These are phyloP conservation scores for Sycobia sp. DNA, from an alignment of 1,140 invertebrate species.

Conservation along the genomic window DNA sequence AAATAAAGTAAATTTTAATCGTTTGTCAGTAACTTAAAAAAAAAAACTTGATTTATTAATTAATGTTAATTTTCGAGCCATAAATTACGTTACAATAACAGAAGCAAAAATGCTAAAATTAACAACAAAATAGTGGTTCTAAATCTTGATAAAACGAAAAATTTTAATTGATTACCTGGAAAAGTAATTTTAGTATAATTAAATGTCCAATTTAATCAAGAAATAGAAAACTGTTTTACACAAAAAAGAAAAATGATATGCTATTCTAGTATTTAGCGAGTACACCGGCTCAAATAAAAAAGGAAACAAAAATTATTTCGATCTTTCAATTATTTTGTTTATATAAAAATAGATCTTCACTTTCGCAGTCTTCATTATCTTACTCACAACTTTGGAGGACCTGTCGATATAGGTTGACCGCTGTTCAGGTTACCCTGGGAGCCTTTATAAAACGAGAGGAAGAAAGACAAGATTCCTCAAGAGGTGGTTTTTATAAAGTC, in stretches of 20 bases:
- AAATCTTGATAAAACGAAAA: no score
- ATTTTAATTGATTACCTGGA: no score
- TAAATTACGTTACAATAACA: background rate
- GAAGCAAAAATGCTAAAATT: background rate
- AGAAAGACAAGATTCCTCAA: constrained; percentile 36
- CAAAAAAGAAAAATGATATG: no score
- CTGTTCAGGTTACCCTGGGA: constrained; percentile 32
- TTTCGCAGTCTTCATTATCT: constrained; percentile 35
- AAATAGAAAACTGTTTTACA: constrained; percentile 27
- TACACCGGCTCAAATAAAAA: no score
- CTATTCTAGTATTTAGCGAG: no score
- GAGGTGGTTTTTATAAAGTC: constrained; percentile 21
- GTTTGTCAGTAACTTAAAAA: constrained; percentile 1
- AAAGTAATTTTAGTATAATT: background rate
- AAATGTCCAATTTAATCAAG: background rate
- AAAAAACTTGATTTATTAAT: constrained; percentile 7
- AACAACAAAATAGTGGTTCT: background rate
- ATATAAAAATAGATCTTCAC: constrained; percentile 18
- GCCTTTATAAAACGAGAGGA: constrained; percentile 34
- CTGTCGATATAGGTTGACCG: constrained; percentile 27
- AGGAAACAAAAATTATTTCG: constrained; percentile 4
- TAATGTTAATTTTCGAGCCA: constrained; percentile 2
- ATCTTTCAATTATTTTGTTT: background rate
- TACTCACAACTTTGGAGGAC: constrained; percentile 35
- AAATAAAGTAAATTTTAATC: constrained; percentile 22